Percentiles rank a stretch among this genome's conserved stretches.
Conservation (phyloP, 2,113 vertebrate species). For the Pseudolaguvia tuberculata region DNA sequence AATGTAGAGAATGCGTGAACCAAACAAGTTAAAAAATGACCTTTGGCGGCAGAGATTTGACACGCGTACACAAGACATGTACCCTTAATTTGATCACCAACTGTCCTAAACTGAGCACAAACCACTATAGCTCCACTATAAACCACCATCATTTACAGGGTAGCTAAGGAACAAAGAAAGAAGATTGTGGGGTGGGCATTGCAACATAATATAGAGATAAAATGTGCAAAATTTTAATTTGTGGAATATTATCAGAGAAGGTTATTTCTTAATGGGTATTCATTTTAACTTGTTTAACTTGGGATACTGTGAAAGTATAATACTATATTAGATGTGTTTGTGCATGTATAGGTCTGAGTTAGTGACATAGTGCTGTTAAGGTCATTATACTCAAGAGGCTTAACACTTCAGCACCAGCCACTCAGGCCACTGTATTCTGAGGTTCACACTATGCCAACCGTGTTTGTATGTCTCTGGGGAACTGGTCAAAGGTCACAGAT, state of each 20-base stretch:
- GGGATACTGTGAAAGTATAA: not conserved
- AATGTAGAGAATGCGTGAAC: not conserved
- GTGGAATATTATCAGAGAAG: no score
- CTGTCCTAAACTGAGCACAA: not conserved
- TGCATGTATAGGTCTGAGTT: not conserved
- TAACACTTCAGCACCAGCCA: constrained; percentile 56
- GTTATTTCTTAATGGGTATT: not conserved
- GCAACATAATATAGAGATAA: not conserved
- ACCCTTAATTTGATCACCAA: not conserved
- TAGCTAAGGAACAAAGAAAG: not conserved
- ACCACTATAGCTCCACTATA: not conserved
- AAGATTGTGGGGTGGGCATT: not conserved
- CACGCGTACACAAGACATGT: not conserved
- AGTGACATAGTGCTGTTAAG: constrained; percentile 35
- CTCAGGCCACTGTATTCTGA: constrained; percentile 51
- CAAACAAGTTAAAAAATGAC: constrained; percentile 9
- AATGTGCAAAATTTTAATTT: not conserved
- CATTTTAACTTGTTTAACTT: not conserved
- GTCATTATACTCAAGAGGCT: constrained; percentile 58
- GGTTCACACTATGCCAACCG: constrained; percentile 55
- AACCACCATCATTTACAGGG: not conserved
- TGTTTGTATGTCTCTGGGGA: constrained; percentile 44
- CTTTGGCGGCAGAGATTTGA: not conserved
- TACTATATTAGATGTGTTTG: not conserved
- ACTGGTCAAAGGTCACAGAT: constrained; percentile 53